phyloP scores from a whole-genome alignment of 2,797 vertebrate genomes.

The Florisuga fusca region DNA sequence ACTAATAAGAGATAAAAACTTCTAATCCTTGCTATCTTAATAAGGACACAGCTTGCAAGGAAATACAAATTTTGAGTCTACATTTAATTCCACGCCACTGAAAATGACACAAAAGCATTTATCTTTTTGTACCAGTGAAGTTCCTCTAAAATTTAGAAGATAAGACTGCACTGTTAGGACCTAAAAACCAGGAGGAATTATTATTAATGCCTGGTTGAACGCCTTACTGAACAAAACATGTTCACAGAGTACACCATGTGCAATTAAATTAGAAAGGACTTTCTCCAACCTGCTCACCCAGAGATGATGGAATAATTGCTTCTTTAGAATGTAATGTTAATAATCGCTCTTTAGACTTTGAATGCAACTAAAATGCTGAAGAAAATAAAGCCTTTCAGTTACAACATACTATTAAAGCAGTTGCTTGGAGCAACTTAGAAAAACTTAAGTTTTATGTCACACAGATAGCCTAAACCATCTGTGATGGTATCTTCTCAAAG shows the following conservation, averaged over 20 bases:
- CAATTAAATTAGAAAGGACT: background rate
- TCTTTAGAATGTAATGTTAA: slow-evolving; percentile 17
- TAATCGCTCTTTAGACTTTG: background rate
- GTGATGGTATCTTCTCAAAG: background rate
- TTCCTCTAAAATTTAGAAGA: background rate
- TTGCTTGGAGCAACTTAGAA: background rate
- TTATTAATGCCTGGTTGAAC: background rate
- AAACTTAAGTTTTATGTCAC: background rate
- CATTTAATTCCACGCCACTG: background rate
- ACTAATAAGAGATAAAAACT: background rate
- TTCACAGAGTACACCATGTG: background rate
- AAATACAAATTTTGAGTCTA: background rate
- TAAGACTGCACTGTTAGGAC: background rate
- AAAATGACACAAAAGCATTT: background rate
- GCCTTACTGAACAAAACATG: background rate
- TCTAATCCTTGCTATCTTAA: background rate
- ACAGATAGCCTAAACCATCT: background rate
- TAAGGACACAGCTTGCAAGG: background rate
- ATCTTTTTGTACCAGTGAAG: background rate
- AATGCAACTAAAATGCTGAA: background rate
- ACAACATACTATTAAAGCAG: background rate
- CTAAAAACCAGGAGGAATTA: background rate
- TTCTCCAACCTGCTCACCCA: background rate
- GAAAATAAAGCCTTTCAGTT: background rate
- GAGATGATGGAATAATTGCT: slow-evolving; percentile 33